A percentile compares a stretch with the other conserved stretches of the same genome.
Conservation (phyloP, 2,888 invertebrate genomes). For the Acronicta psi region DNA sequence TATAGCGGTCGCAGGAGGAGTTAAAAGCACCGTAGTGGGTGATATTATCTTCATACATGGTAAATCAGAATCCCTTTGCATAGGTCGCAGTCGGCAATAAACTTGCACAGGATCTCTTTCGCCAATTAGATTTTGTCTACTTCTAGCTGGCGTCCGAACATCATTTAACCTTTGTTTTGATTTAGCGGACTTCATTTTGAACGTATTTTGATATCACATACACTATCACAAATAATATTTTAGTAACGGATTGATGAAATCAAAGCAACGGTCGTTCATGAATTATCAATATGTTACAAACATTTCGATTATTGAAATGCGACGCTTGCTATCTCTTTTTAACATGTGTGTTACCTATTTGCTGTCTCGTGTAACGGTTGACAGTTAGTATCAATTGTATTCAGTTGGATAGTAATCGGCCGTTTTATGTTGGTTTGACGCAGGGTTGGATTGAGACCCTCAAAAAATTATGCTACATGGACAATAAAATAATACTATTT, state of each 20-base stretch:
- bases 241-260: constrained; percentile 71
- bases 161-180: constrained; percentile 84
- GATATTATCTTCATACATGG: constrained; percentile 92
- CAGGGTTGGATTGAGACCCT: no score
- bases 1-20: constrained; percentile 90
- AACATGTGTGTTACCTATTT: constrained; percentile 22
- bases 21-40: constrained; percentile 91
- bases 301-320: constrained; percentile 51
- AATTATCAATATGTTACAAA: constrained; percentile 62
- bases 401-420: constrained; percentile 58
- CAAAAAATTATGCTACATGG: no score
- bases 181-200: constrained; percentile 83
- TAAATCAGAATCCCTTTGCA: constrained; percentile 91
- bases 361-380: constrained; percentile 54
- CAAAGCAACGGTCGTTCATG: constrained; percentile 82
- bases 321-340: constrained; percentile 54
- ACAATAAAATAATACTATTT: no score
- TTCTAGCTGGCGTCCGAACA: constrained; percentile 82
- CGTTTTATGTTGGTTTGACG: constrained; percentile 50
- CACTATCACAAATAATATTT: constrained; percentile 59
- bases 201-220: constrained; percentile 57
- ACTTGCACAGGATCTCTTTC: constrained; percentile 95
- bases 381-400: constrained; percentile 45
- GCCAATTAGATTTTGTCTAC: constrained; percentile 78
- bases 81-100: constrained; percentile 95